phyloP scores from a whole-genome alignment of 2,888 invertebrate species.

The Malthinus seriepunctatus region DNA sequence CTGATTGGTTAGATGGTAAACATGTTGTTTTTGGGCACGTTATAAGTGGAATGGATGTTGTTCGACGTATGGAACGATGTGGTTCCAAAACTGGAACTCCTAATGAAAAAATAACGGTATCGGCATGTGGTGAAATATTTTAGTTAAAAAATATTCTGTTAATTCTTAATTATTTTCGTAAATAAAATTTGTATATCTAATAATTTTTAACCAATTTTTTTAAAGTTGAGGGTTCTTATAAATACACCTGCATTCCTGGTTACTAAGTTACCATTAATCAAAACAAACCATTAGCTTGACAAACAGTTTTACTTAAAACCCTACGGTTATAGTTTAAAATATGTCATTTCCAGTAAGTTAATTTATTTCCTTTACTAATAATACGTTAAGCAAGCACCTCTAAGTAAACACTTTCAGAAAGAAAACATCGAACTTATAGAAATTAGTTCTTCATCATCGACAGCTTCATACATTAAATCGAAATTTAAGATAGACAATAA shows the following conservation, averaged over 20 bases:
- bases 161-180: too few species aligned
- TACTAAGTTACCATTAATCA: too few species aligned
- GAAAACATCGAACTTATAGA: slow-evolving; percentile 37
- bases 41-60: slow-evolving; percentile 88
- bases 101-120: slow-evolving; percentile 77
- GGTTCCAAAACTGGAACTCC: slow-evolving; percentile 81
- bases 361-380: not conserved
- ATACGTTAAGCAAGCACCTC: not conserved
- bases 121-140: slow-evolving; percentile 85
- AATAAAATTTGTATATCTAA: too few species aligned
- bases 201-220: too few species aligned
- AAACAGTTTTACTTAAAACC: not conserved
- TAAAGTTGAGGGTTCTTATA: too few species aligned
- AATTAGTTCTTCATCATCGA: slow-evolving; percentile 28
- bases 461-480: slow-evolving; percentile 15
- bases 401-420: slow-evolving; percentile 31
- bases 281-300: too few species aligned
- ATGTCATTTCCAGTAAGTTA: not conserved
- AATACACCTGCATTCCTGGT: too few species aligned
- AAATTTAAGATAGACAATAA: slow-evolving; percentile 20
- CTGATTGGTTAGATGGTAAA: slow-evolving; percentile 90
- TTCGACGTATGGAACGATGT: slow-evolving; percentile 89
- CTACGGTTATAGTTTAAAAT: not conserved
- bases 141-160: slow-evolving; percentile 44
- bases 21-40: slow-evolving; percentile 99